Percentiles rank a stretch among this genome's conserved stretches.
Evolutionary conservation across 2,797 vertebrate species (phyloP).

Genomic region (Arnoldichthys spilopterus): DNA sequence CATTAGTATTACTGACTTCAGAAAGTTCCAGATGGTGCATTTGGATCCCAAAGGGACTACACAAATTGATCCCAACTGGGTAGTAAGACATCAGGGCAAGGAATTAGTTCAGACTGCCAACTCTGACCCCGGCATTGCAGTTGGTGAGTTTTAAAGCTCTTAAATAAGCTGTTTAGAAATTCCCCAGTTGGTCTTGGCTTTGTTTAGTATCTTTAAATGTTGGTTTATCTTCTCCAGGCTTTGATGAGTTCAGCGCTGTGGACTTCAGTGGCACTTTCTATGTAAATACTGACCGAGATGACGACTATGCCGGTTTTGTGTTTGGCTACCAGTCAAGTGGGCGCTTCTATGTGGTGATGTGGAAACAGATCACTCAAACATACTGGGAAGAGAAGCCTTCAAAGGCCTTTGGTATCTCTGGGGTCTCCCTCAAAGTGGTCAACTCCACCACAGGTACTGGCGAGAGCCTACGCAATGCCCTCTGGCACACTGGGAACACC

Average conservation of each 20-base stretch:
- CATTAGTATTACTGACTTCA: constrained; percentile 94
- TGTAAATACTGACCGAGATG: constrained; percentile 96
- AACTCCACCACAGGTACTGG: constrained; percentile 95
- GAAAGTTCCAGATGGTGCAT: constrained; percentile 99
- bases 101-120: constrained; percentile 98
- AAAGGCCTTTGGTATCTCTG: constrained; percentile 94
- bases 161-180: not conserved
- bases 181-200: not conserved
- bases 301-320: constrained; percentile 97
- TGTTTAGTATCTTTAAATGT: not conserved
- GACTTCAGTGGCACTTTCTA: constrained; percentile 99
- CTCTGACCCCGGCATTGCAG: constrained; percentile 96
- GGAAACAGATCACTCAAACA: constrained; percentile 99
- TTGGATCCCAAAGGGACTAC: constrained; percentile 98
- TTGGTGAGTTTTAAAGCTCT: constrained; percentile 81
- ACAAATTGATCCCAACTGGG: constrained; percentile 98
- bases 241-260: constrained; percentile 91
- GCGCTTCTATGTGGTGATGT: constrained; percentile 98
- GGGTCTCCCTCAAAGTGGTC: constrained; percentile 97
- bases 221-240: constrained; percentile 25
- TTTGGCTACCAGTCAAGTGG: constrained; percentile 98
- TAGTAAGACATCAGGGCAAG: constrained; percentile 97
- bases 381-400: constrained; percentile 98
- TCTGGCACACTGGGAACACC: constrained; percentile 98
- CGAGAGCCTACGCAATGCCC: constrained; percentile 93